These are phyloP conservation scores for Pseudopleuronectes americanus DNA, from an alignment of 2,797 vertebrate genomes.

Conservation along the genomic window DNA sequence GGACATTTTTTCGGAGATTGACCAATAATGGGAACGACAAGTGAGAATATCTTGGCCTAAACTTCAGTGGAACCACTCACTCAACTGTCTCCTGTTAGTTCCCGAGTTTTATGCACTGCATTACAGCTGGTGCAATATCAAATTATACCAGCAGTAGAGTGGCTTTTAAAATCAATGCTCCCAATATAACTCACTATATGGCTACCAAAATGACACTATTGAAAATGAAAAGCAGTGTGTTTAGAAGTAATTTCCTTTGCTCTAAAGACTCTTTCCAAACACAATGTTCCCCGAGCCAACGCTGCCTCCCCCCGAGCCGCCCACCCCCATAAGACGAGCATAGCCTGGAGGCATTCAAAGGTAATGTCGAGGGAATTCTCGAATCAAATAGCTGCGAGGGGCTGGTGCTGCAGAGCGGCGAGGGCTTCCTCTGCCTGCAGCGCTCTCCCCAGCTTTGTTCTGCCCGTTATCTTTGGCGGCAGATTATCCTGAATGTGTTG, in stretches of 20 bases:
- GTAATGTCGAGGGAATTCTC: slow-evolving; percentile 67
- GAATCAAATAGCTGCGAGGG: slow-evolving; percentile 69
- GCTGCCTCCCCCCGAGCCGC: slow-evolving; percentile 26
- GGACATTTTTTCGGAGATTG: neutral
- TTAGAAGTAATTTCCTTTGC: slow-evolving; percentile 25
- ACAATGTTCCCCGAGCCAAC: slow-evolving; percentile 41
- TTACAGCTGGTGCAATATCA: neutral
- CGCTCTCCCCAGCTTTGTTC: slow-evolving; percentile 72
- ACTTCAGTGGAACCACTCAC: neutral
- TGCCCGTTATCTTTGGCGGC: slow-evolving; percentile 75
- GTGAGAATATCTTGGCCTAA: neutral
- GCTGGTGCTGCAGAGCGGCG: slow-evolving; percentile 22
- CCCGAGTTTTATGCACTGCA: neutral
- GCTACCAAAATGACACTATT: no score
- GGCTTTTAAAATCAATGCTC: no score
- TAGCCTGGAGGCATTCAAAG: slow-evolving; percentile 61
- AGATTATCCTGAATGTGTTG: slow-evolving; percentile 75
- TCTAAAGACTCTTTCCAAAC: slow-evolving; percentile 38
- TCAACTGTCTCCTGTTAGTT: neutral
- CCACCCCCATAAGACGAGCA: slow-evolving; percentile 42
- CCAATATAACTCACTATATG: no score
- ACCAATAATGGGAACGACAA: neutral
- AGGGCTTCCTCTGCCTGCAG: slow-evolving; percentile 63
- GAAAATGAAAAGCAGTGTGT: slow-evolving; percentile 4
- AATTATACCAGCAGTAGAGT: no score